Evolutionary conservation across 2,113 vertebrate genomes (phyloP).

Genomic region (Gymnarchus niloticus): DNA sequence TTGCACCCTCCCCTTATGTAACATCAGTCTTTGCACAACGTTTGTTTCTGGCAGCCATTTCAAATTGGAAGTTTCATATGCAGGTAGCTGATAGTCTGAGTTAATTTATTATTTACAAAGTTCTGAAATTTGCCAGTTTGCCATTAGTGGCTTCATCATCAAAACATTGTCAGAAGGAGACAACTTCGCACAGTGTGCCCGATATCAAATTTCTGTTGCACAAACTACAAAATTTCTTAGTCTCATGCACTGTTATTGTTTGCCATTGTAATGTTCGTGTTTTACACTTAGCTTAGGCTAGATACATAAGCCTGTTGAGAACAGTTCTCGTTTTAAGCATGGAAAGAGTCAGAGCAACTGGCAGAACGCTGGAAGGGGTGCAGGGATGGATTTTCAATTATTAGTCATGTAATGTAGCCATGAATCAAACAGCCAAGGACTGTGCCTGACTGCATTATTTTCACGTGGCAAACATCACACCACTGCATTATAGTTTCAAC

Average conservation of each 20-base stretch:
- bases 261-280: background rate
- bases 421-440: background rate
- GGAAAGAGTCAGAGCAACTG: background rate
- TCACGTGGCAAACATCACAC: background rate
- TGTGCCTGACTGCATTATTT: background rate
- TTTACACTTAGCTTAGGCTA: too few species aligned
- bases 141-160: too few species aligned
- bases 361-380: background rate
- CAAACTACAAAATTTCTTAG: background rate
- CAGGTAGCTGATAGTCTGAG: background rate
- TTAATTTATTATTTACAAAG: too few species aligned
- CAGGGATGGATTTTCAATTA: background rate
- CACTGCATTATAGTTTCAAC: background rate
- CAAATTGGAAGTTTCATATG: background rate
- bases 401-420: background rate
- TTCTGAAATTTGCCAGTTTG: too few species aligned
- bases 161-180: background rate
- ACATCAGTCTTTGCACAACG: slow-evolving; percentile 2
- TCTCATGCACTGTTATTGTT: background rate
- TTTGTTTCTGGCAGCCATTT: background rate
- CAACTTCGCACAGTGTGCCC: background rate
- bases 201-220: background rate
- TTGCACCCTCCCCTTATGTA: background rate
- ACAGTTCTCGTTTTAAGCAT: background rate
- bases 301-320: background rate